These are phyloP conservation scores for Trematocara caparti DNA, from an alignment of 2,797 vertebrate species.

Conservation along the genomic window DNA sequence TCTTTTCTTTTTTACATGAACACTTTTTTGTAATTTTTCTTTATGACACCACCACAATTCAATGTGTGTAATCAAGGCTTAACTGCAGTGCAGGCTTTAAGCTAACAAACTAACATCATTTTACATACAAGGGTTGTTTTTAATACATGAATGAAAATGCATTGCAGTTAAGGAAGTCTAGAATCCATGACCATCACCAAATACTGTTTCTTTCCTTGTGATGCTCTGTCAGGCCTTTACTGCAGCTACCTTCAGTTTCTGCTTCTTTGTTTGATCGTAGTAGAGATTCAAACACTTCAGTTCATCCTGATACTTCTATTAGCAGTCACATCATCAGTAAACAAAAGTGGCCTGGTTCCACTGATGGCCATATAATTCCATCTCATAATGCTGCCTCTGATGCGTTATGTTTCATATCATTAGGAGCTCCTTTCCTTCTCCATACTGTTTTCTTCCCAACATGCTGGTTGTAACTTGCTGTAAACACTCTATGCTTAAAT, in stretches of 20 bases:
- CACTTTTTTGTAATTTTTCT: background rate
- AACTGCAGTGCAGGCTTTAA: background rate
- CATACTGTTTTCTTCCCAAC: background rate
- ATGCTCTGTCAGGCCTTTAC: background rate
- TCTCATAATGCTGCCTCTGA: background rate
- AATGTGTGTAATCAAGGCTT: background rate
- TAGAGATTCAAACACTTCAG: background rate
- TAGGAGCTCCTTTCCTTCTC: background rate
- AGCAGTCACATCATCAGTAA: background rate
- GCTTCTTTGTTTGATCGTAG: background rate
- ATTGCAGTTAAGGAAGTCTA: background rate
- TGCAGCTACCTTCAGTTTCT: background rate
- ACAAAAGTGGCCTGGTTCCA: background rate
- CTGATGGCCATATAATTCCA: background rate
- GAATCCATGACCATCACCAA: background rate
- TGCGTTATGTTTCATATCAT: background rate
- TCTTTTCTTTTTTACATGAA: background rate
- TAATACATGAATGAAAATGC: background rate
- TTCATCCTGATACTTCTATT: background rate
- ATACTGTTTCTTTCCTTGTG: background rate
- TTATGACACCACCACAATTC: background rate
- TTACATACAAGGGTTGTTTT: background rate
- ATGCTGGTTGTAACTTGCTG: background rate
- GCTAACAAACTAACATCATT: background rate
- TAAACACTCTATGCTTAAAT: background rate